These are phyloP conservation scores for Automeris io DNA, from an alignment of 2,888 invertebrate genomes.

Conservation along the genomic window DNA sequence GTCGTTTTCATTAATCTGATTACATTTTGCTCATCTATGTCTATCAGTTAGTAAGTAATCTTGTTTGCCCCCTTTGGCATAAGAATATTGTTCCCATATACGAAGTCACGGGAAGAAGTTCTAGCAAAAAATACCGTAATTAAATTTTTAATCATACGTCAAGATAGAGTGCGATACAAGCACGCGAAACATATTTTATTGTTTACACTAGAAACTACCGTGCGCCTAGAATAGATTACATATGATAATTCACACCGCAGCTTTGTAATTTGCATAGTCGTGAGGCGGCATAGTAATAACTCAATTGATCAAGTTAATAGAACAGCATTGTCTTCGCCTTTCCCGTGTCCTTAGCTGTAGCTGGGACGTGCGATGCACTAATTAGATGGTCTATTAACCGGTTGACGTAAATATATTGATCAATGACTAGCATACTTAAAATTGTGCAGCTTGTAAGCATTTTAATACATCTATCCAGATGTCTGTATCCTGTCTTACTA, in stretches of 20 bases:
- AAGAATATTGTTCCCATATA: too few species aligned
- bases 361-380: slow-evolving; percentile 61
- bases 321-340: slow-evolving; percentile 32
- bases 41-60: too few species aligned
- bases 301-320: slow-evolving; percentile 35
- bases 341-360: slow-evolving; percentile 57
- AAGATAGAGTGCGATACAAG: too few species aligned
- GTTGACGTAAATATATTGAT: slow-evolving; percentile 58
- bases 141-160: too few species aligned
- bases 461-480: too few species aligned
- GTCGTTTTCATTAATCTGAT: too few species aligned
- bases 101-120: too few species aligned
- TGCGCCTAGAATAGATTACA: slow-evolving; percentile 9
- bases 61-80: too few species aligned
- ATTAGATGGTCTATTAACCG: slow-evolving; percentile 58
- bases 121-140: too few species aligned
- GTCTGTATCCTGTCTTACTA: too few species aligned
- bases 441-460: too few species aligned
- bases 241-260: slow-evolving; percentile 38
- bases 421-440: slow-evolving; percentile 9
- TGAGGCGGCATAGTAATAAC: slow-evolving; percentile 47
- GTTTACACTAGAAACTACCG: neutral
- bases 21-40: too few species aligned
- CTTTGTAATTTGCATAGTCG: slow-evolving; percentile 45
- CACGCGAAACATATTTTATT: neutral